Evolutionary conservation across 1,140 invertebrate genomes (phyloP).

Genomic region (Antheraea pernyi): DNA sequence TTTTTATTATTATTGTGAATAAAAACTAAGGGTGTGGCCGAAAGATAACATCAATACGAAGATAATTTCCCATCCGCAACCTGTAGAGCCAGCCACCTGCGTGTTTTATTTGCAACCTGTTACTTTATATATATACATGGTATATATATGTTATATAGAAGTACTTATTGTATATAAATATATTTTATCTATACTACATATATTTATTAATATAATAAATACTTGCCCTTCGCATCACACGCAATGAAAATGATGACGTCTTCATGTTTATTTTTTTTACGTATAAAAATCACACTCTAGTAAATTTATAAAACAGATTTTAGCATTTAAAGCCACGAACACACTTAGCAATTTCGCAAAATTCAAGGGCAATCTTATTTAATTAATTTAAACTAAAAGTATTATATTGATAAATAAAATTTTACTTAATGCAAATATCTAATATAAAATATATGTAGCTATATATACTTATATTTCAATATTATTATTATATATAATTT

Average conservation of each 20-base stretch:
- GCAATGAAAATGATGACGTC: constrained; percentile 88
- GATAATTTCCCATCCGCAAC: constrained; percentile 28
- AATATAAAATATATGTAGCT: constrained; percentile 36
- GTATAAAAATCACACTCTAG: constrained; percentile 31
- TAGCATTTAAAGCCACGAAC: constrained; percentile 13
- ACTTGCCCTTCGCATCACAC: constrained; percentile 89
- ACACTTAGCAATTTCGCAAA: constrained; percentile 11
- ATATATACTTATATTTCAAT: constrained; percentile 30
- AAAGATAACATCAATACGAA: constrained; percentile 26
- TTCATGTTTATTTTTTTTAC: constrained; percentile 81
- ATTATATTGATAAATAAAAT: neutral
- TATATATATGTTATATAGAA: constrained; percentile 9
- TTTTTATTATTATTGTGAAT: neutral
- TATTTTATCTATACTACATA: constrained; percentile 17
- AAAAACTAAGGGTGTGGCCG: constrained; percentile 33
- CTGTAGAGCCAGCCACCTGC: constrained; percentile 52
- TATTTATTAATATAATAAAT: constrained; percentile 7
- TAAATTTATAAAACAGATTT: constrained; percentile 5
- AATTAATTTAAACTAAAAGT: neutral
- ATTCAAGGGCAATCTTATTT: constrained; percentile 16
- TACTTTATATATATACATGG: constrained; percentile 31
- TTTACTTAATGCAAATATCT: constrained; percentile 12
- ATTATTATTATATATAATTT: constrained; percentile 23
- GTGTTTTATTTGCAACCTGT: constrained; percentile 50
- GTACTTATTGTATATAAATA: neutral